Evolutionary conservation across 2,888 invertebrate species (phyloP).

Genomic region (Drosophila nr. fundita): DNA sequence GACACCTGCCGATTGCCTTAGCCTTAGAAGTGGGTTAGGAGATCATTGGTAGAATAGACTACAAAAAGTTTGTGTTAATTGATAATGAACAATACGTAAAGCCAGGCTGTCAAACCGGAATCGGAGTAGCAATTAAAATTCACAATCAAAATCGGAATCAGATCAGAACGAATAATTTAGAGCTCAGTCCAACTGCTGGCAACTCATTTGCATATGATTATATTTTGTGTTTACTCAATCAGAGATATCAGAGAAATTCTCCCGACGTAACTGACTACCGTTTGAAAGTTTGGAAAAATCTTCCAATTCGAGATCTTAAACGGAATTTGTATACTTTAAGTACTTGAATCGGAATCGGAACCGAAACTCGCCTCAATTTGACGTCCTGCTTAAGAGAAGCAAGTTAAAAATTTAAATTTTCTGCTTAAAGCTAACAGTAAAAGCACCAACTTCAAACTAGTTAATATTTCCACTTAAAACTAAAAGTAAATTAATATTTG

Average conservation of each 20-base stretch:
- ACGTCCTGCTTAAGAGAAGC: not conserved
- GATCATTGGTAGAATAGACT: not conserved
- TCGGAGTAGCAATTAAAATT: not conserved
- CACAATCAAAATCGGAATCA: not conserved
- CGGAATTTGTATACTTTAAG: not conserved
- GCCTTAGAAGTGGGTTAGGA: not conserved
- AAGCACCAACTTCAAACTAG: not conserved
- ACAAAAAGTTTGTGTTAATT: not conserved
- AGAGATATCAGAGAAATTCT: not conserved
- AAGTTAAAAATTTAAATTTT: not conserved
- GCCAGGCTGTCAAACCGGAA: not conserved
- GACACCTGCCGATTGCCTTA: constrained; percentile 45
- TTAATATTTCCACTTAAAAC: not conserved
- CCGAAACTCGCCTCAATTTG: not conserved
- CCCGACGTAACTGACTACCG: not conserved
- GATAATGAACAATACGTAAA: accelerated
- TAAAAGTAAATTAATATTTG: not conserved
- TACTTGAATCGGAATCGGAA: not conserved
- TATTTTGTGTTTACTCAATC: not conserved
- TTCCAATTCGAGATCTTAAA: not conserved
- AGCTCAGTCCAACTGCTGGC: not conserved
- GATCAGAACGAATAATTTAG: not conserved
- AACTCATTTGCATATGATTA: not conserved
- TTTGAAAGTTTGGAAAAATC: not conserved
- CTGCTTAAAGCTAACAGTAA: not conserved